A percentile compares a stretch with the other conserved stretches of the same genome.
phyloP scores from a whole-genome alignment of 2,113 vertebrate genomes.

The Irena cyanogastra region DNA sequence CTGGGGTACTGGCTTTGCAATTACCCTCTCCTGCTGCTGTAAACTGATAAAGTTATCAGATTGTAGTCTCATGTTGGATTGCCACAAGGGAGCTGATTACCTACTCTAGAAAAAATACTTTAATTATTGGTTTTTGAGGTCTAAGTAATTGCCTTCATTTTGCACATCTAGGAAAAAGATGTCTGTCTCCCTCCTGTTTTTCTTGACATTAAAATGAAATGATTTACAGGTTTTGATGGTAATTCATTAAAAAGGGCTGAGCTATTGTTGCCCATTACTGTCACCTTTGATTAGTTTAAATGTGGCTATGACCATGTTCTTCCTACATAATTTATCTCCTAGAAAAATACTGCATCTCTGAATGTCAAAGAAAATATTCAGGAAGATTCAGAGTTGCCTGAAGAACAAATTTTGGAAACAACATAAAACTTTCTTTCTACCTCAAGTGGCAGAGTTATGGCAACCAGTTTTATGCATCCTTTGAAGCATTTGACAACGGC shows the following conservation, averaged over 20 bases:
- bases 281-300: slow-evolving; percentile 17
- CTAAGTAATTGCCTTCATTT: background rate
- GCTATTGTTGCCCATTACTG: slow-evolving; percentile 8
- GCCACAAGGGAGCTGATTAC: background rate
- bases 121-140: background rate
- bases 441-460: background rate
- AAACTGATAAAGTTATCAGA: background rate
- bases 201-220: background rate
- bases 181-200: background rate
- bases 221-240: background rate
- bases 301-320: background rate
- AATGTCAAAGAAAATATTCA: background rate
- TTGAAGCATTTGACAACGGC: background rate
- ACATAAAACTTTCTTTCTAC: background rate
- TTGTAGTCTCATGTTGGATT: background rate
- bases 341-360: background rate
- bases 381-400: background rate
- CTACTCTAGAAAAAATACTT: background rate
- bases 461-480: background rate
- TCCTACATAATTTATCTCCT: slow-evolving; percentile 37
- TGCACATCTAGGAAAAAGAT: background rate
- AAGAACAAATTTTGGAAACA: background rate
- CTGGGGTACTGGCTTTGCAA: background rate
- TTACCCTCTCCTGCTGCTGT: background rate
- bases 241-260: slow-evolving; percentile 26